Evolutionary conservation across 2,113 vertebrate genomes (phyloP).

Genomic region (Catagonus wagneri): DNA sequence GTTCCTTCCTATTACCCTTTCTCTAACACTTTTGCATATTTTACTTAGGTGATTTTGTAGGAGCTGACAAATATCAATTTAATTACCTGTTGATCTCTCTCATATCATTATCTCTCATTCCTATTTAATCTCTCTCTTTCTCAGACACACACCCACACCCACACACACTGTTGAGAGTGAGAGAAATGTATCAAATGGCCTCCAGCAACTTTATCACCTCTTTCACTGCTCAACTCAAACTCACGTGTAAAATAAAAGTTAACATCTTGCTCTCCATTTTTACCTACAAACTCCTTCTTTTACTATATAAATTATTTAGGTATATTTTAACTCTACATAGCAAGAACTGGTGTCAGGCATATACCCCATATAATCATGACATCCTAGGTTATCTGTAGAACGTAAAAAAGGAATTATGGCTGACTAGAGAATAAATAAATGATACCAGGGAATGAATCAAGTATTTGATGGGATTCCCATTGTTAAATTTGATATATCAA

Average conservation of each 20-base stretch:
- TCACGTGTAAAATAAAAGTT: neutral
- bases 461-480: neutral
- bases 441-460: too few relatives aligned
- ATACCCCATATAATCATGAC: too few relatives aligned
- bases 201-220: neutral
- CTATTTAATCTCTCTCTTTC: neutral
- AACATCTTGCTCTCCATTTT: neutral
- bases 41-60: neutral
- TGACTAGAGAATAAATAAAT: too few relatives aligned
- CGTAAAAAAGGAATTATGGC: too few relatives aligned
- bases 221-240: neutral
- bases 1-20: neutral
- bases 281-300: neutral
- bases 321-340: neutral
- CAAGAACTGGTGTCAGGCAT: neutral
- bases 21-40: neutral
- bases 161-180: neutral
- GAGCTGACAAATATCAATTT: neutral
- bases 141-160: neutral
- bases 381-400: too few relatives aligned
- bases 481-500: neutral
- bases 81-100: neutral
- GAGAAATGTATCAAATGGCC: neutral
- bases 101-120: neutral
- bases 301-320: neutral